Evolutionary conservation across 2,888 invertebrate genomes (phyloP).

Genomic region (Aproaerema taeniolella): DNA sequence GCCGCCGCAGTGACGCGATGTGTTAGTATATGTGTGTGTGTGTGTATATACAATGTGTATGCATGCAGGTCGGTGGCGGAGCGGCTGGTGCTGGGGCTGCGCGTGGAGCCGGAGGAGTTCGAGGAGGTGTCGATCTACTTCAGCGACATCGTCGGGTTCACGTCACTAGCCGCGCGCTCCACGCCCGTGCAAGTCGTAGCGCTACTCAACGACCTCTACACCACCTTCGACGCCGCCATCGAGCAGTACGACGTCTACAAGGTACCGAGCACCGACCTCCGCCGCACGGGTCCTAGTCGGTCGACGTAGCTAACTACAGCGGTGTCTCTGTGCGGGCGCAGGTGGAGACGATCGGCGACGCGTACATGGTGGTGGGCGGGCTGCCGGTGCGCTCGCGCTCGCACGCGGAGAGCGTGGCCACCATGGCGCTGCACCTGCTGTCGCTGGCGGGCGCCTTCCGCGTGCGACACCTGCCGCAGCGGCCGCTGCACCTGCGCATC

Average conservation of each 20-base stretch:
- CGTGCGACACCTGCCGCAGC: conserved; percentile 14
- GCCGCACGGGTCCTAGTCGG: no score
- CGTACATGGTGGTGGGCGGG: conserved; percentile 24
- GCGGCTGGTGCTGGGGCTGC: conserved; percentile 91
- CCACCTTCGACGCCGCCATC: conserved; percentile 95
- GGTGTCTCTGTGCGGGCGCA: no score
- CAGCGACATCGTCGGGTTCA: conserved; percentile 95
- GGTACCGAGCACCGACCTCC: conserved; percentile 25
- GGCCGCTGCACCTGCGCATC: conserved; percentile 81
- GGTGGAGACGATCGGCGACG: conserved; percentile 94
- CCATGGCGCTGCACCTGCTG: conserved; percentile 34
- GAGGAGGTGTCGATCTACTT: conserved; percentile 96
- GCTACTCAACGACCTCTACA: conserved; percentile 94
- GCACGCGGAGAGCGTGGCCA: conserved; percentile 33
- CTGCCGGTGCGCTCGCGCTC: conserved; percentile 27
- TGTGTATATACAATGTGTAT: conserved; percentile 50
- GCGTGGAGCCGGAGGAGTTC: conserved; percentile 95
- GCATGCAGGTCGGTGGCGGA: conserved; percentile 89
- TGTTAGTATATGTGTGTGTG: conserved; percentile 22
- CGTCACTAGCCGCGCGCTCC: conserved; percentile 93
- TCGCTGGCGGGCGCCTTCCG: conserved; percentile 13
- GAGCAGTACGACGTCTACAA: conserved; percentile 94
- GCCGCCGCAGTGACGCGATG: conserved; percentile 28
- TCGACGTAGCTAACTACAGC: no score
- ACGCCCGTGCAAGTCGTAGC: conserved; percentile 95